Conservation (phyloP, 2,797 vertebrate genomes). For the Peromyscus eremicus region DNA sequence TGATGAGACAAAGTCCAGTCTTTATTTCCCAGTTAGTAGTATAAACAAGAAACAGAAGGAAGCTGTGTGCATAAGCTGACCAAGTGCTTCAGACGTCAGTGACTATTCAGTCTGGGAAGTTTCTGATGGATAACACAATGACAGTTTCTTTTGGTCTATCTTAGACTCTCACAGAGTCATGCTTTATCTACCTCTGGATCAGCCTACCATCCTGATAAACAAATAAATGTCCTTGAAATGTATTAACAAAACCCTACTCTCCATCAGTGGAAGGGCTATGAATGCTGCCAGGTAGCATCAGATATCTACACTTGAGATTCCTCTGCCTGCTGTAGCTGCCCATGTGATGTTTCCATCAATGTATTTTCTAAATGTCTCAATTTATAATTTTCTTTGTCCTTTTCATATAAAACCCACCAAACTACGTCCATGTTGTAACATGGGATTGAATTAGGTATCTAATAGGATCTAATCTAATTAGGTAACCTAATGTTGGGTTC, state of each 20-base stretch:
- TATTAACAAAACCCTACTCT: neutral
- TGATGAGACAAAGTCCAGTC: neutral
- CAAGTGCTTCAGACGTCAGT: neutral
- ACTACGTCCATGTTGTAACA: too few relatives aligned
- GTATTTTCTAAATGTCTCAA: neutral
- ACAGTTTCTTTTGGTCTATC: neutral
- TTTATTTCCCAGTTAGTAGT: neutral
- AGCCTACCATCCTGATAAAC: neutral
- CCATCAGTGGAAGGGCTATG: too few relatives aligned
- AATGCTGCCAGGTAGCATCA: neutral
- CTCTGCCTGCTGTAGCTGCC: too few relatives aligned
- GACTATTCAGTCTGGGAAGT: neutral
- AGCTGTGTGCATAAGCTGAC: neutral
- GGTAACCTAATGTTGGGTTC: neutral
- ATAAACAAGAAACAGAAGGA: neutral
- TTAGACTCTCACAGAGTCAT: neutral
- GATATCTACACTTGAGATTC: neutral
- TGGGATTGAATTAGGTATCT: neutral
- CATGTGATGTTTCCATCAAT: neutral
- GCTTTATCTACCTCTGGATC: neutral
- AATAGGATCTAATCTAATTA: neutral
- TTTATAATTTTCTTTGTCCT: neutral
- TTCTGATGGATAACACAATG: neutral
- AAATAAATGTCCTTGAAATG: neutral
- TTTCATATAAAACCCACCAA: neutral